These are phyloP conservation scores for Onychomys torridus DNA, from an alignment of 2,797 vertebrate species.

Conservation along the genomic window DNA sequence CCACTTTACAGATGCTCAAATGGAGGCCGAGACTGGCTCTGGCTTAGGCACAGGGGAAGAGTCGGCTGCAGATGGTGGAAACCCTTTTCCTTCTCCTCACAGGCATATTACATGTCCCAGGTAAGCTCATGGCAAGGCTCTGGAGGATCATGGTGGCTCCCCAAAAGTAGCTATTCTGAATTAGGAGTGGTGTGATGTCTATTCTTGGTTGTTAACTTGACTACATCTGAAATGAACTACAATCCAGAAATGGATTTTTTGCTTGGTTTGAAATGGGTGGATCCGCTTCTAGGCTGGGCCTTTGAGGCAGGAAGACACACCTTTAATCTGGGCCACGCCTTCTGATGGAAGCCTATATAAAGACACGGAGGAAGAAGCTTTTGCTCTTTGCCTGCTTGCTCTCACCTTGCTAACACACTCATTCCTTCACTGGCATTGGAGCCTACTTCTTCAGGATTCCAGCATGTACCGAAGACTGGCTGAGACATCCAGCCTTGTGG, in stretches of 20 bases:
- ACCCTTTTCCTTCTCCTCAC: not conserved
- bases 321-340: not conserved
- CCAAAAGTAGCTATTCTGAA: not conserved
- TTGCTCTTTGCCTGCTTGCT: not conserved
- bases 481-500: not conserved
- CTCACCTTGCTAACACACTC: not conserved
- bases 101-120: too few relatives aligned
- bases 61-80: not conserved
- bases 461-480: too few relatives aligned
- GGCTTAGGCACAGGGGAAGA: not conserved
- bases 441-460: not conserved
- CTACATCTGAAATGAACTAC: not conserved
- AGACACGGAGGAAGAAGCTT: not conserved
- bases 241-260: not conserved
- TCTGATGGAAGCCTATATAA: not conserved
- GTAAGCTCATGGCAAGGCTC: not conserved
- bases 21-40: not conserved
- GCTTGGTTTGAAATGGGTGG: not conserved
- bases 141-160: not conserved
- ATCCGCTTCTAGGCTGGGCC: not conserved
- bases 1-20: not conserved
- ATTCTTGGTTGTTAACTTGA: not conserved
- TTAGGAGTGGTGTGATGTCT: too few relatives aligned
- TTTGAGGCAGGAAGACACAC: not conserved
- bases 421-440: not conserved